Conservation (phyloP, 1,140 invertebrate genomes). For the Elymnias hypermnestra region DNA sequence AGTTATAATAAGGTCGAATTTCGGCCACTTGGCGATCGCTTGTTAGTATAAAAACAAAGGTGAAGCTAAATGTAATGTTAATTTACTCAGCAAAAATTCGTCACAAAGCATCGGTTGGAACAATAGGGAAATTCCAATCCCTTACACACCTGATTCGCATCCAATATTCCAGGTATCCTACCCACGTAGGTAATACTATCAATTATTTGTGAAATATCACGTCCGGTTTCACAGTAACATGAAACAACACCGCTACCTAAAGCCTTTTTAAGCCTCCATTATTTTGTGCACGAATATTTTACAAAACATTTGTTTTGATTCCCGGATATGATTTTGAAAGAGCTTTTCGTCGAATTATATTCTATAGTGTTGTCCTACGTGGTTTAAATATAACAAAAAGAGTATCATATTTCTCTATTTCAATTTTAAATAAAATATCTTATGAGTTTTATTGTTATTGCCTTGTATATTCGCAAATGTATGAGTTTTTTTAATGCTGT, state of each 20-base stretch:
- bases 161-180: conserved; percentile 1
- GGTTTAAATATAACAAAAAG: too few species aligned
- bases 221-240: conserved; percentile 13
- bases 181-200: conserved; percentile 5
- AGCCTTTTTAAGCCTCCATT: conserved; percentile 19
- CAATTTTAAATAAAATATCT: too few species aligned
- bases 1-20: too few species aligned
- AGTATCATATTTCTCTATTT: too few species aligned
- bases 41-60: too few species aligned
- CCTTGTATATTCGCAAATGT: too few species aligned
- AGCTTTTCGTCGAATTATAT: not conserved
- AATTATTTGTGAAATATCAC: conserved; percentile 20
- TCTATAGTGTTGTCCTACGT: not conserved
- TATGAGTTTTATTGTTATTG: too few species aligned
- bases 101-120: not conserved
- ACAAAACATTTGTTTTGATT: conserved; percentile 13
- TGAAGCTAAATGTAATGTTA: not conserved
- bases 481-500: too few species aligned
- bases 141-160: not conserved
- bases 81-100: not conserved
- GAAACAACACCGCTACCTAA: conserved; percentile 10
- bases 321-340: conserved; percentile 2
- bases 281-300: conserved; percentile 15
- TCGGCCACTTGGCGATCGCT: too few species aligned
- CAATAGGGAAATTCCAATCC: not conserved